These are phyloP conservation scores for Sebastes miniatus DNA, from an alignment of 2,797 vertebrate species.

Conservation along the genomic window DNA sequence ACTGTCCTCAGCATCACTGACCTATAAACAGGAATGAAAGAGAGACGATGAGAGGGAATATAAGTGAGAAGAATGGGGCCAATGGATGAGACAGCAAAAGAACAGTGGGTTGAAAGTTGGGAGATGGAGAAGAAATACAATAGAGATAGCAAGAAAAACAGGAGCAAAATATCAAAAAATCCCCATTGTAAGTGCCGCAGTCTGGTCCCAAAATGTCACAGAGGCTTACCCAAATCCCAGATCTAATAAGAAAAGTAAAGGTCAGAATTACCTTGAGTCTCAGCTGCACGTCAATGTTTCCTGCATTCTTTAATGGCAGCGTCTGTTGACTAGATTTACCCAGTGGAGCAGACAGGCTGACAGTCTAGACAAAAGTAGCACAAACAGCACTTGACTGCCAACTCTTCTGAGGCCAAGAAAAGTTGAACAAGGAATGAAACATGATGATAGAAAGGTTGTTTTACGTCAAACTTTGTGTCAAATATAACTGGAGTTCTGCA, in stretches of 20 bases:
- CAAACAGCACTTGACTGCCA: slow-evolving; percentile 7
- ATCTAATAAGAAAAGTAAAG: slow-evolving; percentile 66
- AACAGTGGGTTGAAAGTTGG: background rate
- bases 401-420: slow-evolving; percentile 1
- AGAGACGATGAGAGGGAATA: background rate
- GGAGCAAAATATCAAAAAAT: slow-evolving; percentile 43
- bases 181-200: slow-evolving; percentile 6
- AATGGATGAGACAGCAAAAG: background rate
- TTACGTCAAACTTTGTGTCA: background rate
- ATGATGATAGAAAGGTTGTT: background rate
- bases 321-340: slow-evolving; percentile 85
- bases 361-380: slow-evolving; percentile 79
- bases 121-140: background rate
- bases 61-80: background rate
- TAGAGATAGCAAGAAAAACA: slow-evolving; percentile 17
- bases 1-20: slow-evolving; percentile 73
- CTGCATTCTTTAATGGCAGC: slow-evolving; percentile 94
- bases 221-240: slow-evolving; percentile 48
- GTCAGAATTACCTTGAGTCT: slow-evolving; percentile 84
- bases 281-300: slow-evolving; percentile 91
- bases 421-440: background rate
- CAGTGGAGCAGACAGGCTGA: slow-evolving; percentile 82
- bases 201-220: slow-evolving; percentile 53
- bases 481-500: background rate
- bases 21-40: slow-evolving; percentile 67